These are phyloP conservation scores for Sylvietta virens DNA, from an alignment of 2,113 vertebrate species.

Conservation along the genomic window DNA sequence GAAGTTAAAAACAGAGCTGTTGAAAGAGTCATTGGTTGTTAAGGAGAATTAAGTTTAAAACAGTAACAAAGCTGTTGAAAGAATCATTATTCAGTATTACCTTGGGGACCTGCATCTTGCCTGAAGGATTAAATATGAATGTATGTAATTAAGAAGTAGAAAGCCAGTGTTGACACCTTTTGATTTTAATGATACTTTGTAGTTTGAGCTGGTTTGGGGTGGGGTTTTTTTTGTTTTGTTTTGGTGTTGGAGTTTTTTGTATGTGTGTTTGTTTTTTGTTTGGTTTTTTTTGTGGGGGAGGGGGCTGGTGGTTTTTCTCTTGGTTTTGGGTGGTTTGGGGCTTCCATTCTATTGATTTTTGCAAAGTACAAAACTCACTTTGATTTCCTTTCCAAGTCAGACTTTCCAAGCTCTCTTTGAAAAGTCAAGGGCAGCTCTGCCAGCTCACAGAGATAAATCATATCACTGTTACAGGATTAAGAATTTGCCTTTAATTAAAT, in stretches of 20 bases:
- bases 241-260: no score
- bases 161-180: background rate
- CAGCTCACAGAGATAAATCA: conserved; percentile 17
- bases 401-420: background rate
- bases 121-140: background rate
- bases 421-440: background rate
- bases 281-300: no score
- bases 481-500: background rate
- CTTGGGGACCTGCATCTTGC: background rate
- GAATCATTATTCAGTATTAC: background rate
- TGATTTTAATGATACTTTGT: background rate
- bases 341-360: background rate
- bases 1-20: background rate
- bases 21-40: background rate
- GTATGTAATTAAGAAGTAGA: background rate
- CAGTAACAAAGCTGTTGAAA: background rate
- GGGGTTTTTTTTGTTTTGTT: background rate
- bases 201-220: background rate
- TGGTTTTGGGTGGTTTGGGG: background rate
- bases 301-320: no score
- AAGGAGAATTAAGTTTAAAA: background rate
- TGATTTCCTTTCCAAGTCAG: conserved; percentile 2
- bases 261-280: no score
- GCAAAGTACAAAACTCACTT: background rate
- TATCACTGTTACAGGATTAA: background rate